Conservation (phyloP, 2,113 vertebrate genomes). For the Marmota monax region DNA sequence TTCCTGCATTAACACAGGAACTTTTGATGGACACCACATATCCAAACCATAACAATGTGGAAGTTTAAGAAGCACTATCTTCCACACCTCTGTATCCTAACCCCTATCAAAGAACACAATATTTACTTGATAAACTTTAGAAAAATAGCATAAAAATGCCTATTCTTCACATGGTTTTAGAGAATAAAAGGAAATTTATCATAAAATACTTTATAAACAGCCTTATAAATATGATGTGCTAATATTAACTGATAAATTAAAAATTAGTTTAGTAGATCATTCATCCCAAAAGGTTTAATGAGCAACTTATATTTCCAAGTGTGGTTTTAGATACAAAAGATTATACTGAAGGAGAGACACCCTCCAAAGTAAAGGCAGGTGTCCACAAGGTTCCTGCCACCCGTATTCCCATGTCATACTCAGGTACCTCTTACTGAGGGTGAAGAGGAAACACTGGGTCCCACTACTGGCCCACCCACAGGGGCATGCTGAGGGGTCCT, state of each 20-base stretch:
- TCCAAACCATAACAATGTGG: too few species aligned
- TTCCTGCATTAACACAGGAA: too few species aligned
- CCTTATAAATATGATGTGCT: not conserved
- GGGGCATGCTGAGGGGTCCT: too few species aligned
- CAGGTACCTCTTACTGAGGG: too few species aligned
- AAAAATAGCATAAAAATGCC: slow-evolving; percentile 16
- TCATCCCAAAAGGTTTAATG: not conserved
- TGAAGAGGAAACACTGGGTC: too few species aligned
- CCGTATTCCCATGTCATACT: too few species aligned
- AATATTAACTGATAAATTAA: not conserved
- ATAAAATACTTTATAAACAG: not conserved
- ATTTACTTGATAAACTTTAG: not conserved
- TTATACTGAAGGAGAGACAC: slow-evolving; percentile 5
- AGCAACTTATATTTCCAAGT: not conserved
- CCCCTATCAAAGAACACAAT: not conserved
- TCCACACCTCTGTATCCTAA: not conserved
- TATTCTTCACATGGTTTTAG: not conserved
- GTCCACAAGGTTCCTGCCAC: too few species aligned
- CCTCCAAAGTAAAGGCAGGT: not conserved
- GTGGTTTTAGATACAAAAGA: not conserved
- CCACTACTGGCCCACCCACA: too few species aligned
- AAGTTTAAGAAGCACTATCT: not conserved
- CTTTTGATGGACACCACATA: too few species aligned
- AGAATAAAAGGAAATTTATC: slow-evolving; percentile 18
- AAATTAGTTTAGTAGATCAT: not conserved